Conservation (phyloP, 2,888 invertebrate genomes). For the Tipula confusa region DNA sequence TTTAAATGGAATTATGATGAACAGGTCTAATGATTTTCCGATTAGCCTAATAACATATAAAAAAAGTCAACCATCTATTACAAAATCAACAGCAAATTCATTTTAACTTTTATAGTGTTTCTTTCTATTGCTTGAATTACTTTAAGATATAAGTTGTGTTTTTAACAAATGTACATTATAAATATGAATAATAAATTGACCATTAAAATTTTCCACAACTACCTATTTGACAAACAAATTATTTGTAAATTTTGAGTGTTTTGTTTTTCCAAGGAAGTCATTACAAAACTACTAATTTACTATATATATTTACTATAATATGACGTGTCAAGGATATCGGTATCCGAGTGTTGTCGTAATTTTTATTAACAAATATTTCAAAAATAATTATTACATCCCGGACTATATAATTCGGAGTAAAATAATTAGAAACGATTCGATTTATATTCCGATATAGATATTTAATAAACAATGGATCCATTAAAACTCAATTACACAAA, state of each 20-base stretch:
- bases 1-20: no score
- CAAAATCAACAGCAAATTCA: no score
- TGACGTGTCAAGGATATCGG: not conserved
- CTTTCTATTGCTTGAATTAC: no score
- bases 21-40: no score
- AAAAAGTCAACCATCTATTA: no score
- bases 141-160: not conserved
- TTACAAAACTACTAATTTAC: not conserved
- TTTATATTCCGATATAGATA: not conserved
- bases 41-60: no score
- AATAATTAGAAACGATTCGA: not conserved
- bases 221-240: not conserved
- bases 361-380: no score
- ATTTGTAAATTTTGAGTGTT: not conserved
- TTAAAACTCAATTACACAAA: slow-evolving; percentile 7
- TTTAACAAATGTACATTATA: no score
- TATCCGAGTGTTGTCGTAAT: no score
- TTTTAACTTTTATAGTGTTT: no score
- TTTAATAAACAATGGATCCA: not conserved
- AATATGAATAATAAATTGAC: not conserved
- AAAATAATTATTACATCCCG: not conserved
- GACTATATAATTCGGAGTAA: not conserved
- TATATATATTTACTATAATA: not conserved
- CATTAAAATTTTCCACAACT: no score
- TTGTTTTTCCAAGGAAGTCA: not conserved